A percentile compares a stretch with the other conserved stretches of the same genome.
Conservation (phyloP, 2,113 vertebrate genomes). For the Meriones unguiculatus region DNA sequence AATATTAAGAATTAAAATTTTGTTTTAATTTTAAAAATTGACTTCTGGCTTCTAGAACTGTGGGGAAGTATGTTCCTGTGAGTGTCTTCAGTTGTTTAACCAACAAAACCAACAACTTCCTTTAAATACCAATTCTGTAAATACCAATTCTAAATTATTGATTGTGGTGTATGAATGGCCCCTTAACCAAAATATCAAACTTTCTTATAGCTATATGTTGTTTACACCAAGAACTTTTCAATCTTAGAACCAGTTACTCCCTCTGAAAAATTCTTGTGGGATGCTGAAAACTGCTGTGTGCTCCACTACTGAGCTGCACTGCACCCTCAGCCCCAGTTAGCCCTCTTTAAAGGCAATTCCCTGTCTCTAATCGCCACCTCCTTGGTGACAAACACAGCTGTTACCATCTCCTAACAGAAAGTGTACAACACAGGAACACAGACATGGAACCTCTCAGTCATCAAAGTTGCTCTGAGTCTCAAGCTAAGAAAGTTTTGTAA, state of each 20-base stretch:
- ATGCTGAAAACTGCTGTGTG: neutral
- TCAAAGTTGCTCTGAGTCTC: too few species aligned
- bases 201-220: neutral
- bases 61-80: neutral
- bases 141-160: neutral
- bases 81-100: neutral
- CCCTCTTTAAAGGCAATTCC: neutral
- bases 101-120: neutral
- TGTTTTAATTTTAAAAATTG: neutral
- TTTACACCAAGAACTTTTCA: neutral
- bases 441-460: too few species aligned
- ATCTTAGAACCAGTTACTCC: neutral
- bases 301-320: neutral
- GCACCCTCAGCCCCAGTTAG: neutral
- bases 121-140: neutral
- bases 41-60: neutral
- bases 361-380: neutral
- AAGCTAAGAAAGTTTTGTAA: too few species aligned
- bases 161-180: neutral
- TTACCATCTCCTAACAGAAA: too few species aligned
- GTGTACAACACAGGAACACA: too few species aligned
- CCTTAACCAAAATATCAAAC: slow-evolving; percentile 17
- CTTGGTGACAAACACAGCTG: neutral
- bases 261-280: neutral
- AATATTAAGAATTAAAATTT: too few species aligned